These are phyloP conservation scores for Tupiocoris notatus DNA, from an alignment of 2,888 invertebrate genomes.

Conservation along the genomic window DNA sequence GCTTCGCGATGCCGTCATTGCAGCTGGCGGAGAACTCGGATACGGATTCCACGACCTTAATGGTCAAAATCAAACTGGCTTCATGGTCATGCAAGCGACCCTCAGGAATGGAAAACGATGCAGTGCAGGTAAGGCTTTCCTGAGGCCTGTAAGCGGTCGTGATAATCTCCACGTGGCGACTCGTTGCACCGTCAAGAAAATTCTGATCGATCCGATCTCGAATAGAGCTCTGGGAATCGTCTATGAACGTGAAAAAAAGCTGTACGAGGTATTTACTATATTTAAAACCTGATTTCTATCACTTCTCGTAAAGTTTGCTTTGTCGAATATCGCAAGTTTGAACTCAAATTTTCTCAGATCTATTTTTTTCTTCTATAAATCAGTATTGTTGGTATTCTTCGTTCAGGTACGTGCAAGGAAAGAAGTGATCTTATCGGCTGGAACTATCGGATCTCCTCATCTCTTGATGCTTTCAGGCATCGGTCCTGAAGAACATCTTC, in stretches of 20 bases:
- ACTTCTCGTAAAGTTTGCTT: not conserved
- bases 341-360: too few relatives aligned
- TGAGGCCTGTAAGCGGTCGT: slow-evolving; percentile 74
- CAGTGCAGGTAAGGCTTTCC: slow-evolving; percentile 82
- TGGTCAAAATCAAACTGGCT: slow-evolving; percentile 81
- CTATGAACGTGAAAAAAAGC: slow-evolving; percentile 61
- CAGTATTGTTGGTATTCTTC: too few relatives aligned
- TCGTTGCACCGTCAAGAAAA: slow-evolving; percentile 64
- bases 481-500: slow-evolving; percentile 37
- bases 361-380: too few relatives aligned
- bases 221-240: slow-evolving; percentile 81
- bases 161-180: slow-evolving; percentile 80
- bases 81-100: slow-evolving; percentile 75
- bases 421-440: slow-evolving; percentile 43
- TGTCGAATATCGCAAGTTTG: too few relatives aligned
- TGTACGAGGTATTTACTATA: slow-evolving; percentile 43
- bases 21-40: slow-evolving; percentile 76
- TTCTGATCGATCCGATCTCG: slow-evolving; percentile 59
- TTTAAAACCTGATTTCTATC: too few relatives aligned
- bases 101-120: slow-evolving; percentile 68
- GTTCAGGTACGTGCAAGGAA: slow-evolving; percentile 51
- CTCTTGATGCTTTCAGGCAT: slow-evolving; percentile 44
- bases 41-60: slow-evolving; percentile 84
- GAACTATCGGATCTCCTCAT: slow-evolving; percentile 37
- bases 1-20: slow-evolving; percentile 55